Percentiles rank a stretch among this genome's conserved stretches.
Evolutionary conservation across 2,797 vertebrate genomes (phyloP).

Genomic region (Rachycentron canadum): DNA sequence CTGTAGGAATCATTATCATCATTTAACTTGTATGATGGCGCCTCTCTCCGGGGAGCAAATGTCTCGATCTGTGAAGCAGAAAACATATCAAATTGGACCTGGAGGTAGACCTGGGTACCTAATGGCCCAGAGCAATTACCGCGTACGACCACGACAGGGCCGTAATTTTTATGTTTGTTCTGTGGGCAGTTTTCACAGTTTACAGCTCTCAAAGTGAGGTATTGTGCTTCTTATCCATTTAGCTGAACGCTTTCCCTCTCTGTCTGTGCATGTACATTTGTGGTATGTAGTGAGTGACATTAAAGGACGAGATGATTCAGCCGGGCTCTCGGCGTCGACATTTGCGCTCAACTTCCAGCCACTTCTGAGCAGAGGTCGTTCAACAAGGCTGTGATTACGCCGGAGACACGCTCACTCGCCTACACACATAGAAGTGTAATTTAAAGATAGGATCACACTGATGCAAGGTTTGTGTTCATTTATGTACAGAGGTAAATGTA

Average conservation of each 20-base stretch:
- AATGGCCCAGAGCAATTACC: constrained; percentile 43
- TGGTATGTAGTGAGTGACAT: constrained; percentile 41
- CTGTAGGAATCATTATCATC: constrained; percentile 60
- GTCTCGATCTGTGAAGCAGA: constrained; percentile 37
- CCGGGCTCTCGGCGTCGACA: constrained; percentile 4
- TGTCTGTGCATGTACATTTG: not conserved
- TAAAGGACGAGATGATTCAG: constrained; percentile 60
- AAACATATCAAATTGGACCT: constrained; percentile 40
- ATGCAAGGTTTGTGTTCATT: constrained; percentile 23
- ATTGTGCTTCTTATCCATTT: constrained; percentile 1
- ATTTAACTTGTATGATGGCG: constrained; percentile 62
- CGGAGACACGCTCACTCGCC: constrained; percentile 4
- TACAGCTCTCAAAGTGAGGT: not conserved
- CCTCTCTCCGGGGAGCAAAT: constrained; percentile 22
- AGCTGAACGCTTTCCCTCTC: not conserved
- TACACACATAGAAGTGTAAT: constrained; percentile 21
- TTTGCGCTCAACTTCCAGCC: not conserved
- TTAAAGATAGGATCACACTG: constrained; percentile 54
- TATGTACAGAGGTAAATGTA: constrained; percentile 48
- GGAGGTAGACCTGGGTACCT: constrained; percentile 14
- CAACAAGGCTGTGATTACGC: constrained; percentile 8
- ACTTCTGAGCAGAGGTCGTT: constrained; percentile 25
- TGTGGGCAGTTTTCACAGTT: constrained; percentile 13
- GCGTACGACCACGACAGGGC: constrained; percentile 3
- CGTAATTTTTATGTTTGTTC: constrained; percentile 25